Base-by-base conservation (phyloP, 1,140 invertebrate genomes). In the Drosophila nasuta region DNA sequence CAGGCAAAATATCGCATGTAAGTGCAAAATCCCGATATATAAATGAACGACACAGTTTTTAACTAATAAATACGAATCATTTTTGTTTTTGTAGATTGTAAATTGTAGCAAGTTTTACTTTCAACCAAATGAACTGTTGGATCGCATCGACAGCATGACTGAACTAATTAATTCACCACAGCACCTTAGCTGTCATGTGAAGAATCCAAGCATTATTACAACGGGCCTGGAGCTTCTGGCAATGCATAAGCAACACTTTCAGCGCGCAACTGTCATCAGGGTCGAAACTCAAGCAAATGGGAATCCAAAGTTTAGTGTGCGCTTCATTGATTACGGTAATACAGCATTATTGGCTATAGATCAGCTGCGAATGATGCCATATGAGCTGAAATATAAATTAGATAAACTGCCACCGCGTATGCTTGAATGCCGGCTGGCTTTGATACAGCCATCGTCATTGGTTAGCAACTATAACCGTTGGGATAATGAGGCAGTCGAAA, bases 281-380 rank as follows among this genome's bases (percentile, higher is more conserved):
- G n/a, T n/a, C n/a, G n/a, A n/a, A n/a, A n/a, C n/a, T n/a, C n/a
- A n/a, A n/a, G n/a, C n/a, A 11, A 60, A 66, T 52, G 30, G 49
- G 0, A 35, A 65, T 45, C 75, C 79, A 1, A 67, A 71, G 35
- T 92, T 92, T 48, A 75, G 94, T 93, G 94, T 98, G 3, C 94
- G 95, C 51, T 97, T 96, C 85, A 94, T 98, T 17, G 97, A 98
- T 91, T 96, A 94, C 92, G 97, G 97, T n/a, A 95, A 95, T 74
- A 93, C 80, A 3, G 93, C 93, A 1, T 86, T 93, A 15, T 11
- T 92, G 6, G 13, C 68, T n/a, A 79, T 91, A 25, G 46, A 81
- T 1, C 68, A 78, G 13, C 8, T 92, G 6, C 89, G 91, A 11
- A 33, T 79, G 1, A 79, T 79, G 72, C 46, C 74, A 17, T 5